Percentiles rank a stretch among this genome's conserved stretches.
Evolutionary conservation across 2,113 vertebrate genomes (phyloP).

Genomic region (Eonycteris spelaea): DNA sequence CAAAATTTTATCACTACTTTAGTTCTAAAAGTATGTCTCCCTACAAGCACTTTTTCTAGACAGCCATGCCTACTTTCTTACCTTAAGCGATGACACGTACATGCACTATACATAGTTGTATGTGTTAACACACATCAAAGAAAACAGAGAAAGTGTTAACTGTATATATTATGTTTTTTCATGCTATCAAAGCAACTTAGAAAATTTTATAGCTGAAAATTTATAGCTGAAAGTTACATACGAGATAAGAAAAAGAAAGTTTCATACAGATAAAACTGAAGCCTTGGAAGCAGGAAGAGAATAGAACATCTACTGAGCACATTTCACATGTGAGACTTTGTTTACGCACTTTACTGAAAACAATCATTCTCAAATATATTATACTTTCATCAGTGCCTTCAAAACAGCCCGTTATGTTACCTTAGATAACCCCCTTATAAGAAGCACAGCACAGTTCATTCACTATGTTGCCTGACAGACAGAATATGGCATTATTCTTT

Average conservation of each 20-base stretch:
- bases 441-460: neutral
- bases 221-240: neutral
- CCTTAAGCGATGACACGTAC: neutral
- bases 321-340: neutral
- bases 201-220: neutral
- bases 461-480: neutral
- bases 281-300: neutral
- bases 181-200: neutral
- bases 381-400: neutral
- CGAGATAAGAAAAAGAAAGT: neutral
- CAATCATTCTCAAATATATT: neutral
- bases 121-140: neutral
- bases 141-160: neutral
- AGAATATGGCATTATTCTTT: neutral
- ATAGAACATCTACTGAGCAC: neutral
- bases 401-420: neutral
- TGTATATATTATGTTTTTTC: neutral
- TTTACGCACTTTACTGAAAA: neutral
- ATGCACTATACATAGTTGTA: neutral
- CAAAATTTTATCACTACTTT: neutral
- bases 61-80: neutral
- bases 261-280: neutral
- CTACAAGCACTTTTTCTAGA: neutral
- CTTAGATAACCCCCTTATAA: neutral
- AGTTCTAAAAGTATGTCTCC: neutral